Percentiles rank a stretch among this genome's conserved stretches.
Conservation (phyloP, 2,888 invertebrate species). For the Andrena flavipes region DNA sequence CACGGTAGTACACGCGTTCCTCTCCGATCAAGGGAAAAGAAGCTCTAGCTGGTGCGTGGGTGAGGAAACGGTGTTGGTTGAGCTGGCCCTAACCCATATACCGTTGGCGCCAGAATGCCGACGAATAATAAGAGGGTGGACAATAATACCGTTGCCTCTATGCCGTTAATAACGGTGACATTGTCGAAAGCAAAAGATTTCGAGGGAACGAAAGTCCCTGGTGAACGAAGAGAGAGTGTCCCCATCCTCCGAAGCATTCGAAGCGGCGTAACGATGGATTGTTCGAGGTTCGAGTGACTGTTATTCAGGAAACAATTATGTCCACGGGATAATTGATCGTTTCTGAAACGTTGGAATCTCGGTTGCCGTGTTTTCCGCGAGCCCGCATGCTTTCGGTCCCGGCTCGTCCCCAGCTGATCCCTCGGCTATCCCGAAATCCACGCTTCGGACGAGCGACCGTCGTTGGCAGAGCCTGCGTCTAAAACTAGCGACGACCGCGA, state of each 20-base stretch:
- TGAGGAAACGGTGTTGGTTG: constrained; percentile 75
- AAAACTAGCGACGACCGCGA: constrained; percentile 78
- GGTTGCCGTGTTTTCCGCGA: neutral
- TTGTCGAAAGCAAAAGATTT: constrained; percentile 17
- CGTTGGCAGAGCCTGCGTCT: constrained; percentile 75
- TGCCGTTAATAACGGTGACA: constrained; percentile 36
- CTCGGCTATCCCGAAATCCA: constrained; percentile 42
- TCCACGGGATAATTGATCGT: neutral
- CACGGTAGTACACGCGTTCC: constrained; percentile 48
- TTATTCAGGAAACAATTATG: neutral
- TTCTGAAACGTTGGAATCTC: neutral
- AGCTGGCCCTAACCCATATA: constrained; percentile 84
- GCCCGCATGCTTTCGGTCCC: neutral
- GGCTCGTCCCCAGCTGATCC: neutral
- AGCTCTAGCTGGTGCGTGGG: constrained; percentile 69
- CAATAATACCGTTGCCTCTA: constrained; percentile 47
- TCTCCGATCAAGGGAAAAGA: constrained; percentile 55
- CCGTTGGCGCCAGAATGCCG: constrained; percentile 78
- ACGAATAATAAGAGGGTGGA: constrained; percentile 67
- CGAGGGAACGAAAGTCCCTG: neutral
- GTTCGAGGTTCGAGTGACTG: neutral
- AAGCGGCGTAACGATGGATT: neutral
- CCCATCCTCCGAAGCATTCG: neutral
- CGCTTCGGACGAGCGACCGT: constrained; percentile 29
- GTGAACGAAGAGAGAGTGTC: neutral